phyloP scores from a whole-genome alignment of 1,140 invertebrate species.

The Vollenhovia emeryi region DNA sequence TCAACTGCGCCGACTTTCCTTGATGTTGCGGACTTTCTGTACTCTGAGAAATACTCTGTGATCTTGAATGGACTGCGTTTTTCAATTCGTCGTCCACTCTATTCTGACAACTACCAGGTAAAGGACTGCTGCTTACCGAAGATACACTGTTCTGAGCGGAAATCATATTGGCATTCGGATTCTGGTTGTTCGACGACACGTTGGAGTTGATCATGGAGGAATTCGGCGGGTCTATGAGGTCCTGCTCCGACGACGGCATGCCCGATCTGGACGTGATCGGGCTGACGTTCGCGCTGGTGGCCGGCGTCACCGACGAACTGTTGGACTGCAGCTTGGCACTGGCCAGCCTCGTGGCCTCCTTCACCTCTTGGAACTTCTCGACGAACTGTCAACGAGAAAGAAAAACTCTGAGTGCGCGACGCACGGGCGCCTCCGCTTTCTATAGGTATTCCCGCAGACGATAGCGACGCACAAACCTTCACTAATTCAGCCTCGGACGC shows the following conservation, averaged over 20 bases:
- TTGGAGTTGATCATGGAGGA: conserved; percentile 85
- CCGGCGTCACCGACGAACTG: conserved; percentile 91
- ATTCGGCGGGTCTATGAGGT: conserved; percentile 85
- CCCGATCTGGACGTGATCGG: conserved; percentile 90
- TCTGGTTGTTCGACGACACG: conserved; percentile 83
- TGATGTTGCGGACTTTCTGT: conserved; percentile 84
- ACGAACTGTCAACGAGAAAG: conserved; percentile 93
- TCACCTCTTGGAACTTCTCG: conserved; percentile 99
- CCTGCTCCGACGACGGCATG: conserved; percentile 83
- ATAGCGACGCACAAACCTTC: conserved; percentile 87
- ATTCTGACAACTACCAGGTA: conserved; percentile 80
- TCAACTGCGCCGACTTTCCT: conserved; percentile 78
- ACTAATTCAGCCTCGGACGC: conserved; percentile 97
- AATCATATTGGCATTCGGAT: conserved; percentile 83
- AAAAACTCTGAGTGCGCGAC: conserved; percentile 63
- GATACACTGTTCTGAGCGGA: conserved; percentile 84
- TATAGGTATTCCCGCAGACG: not conserved
- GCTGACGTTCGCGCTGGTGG: conserved; percentile 94
- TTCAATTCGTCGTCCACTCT: conserved; percentile 84
- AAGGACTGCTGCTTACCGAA: conserved; percentile 84
- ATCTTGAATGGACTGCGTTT: conserved; percentile 83
- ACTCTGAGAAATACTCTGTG: conserved; percentile 83
- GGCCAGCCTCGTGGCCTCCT: conserved; percentile 94
- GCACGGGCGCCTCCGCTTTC: not conserved
- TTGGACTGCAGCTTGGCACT: conserved; percentile 89